These are phyloP conservation scores for Oplegnathus fasciatus DNA, from an alignment of 2,113 vertebrate species.

Conservation along the genomic window DNA sequence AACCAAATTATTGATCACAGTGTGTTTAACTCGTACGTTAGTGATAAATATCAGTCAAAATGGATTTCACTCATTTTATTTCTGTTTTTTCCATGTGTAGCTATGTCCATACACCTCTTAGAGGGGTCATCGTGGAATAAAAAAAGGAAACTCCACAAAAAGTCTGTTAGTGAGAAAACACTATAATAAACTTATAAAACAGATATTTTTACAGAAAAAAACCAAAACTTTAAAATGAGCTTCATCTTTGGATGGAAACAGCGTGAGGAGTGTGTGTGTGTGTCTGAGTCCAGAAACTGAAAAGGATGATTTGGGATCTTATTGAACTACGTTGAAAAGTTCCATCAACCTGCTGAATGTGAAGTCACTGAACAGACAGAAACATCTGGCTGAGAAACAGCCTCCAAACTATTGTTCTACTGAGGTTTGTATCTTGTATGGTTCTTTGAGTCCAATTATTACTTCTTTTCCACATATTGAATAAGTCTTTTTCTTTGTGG, in stretches of 20 bases:
- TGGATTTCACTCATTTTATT: too few species aligned
- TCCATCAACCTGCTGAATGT: background rate
- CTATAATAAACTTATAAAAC: background rate
- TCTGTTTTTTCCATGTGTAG: too few species aligned
- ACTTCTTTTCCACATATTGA: background rate
- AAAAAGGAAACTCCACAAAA: too few species aligned
- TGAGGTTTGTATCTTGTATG: conserved; percentile 3
- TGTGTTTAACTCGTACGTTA: too few species aligned
- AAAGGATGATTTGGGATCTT: background rate
- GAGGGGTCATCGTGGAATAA: too few species aligned
- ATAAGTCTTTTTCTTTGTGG: background rate
- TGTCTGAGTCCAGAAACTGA: background rate
- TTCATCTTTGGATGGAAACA: conserved; percentile 31
- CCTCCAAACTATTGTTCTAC: background rate
- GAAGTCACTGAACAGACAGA: background rate
- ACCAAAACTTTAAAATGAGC: background rate
- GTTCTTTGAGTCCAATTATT: background rate
- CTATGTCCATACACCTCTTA: too few species aligned
- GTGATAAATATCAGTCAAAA: too few species aligned
- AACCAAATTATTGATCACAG: too few species aligned
- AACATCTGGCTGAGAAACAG: background rate
- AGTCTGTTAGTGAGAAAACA: background rate
- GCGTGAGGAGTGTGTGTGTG: background rate
- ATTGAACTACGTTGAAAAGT: background rate
- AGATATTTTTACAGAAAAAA: background rate